Base-by-base conservation (phyloP, 2,888 invertebrate species). In the Nipponacmea schrenckii region DNA sequence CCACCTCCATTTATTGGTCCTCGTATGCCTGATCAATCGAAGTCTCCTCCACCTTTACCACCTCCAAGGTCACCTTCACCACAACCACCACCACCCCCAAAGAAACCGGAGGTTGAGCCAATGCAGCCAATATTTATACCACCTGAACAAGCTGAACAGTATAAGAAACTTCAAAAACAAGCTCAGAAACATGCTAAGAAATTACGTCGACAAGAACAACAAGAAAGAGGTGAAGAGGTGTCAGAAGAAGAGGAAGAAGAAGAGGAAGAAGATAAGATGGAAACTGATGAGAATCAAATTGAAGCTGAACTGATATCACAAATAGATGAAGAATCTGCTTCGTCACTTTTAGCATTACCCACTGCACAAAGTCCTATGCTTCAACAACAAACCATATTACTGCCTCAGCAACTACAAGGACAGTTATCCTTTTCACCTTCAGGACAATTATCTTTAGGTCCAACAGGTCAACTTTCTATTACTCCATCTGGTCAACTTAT, bases 141-240 rank as follows among this genome's bases (percentile, higher is more conserved):
- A 20, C 86, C 87, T 15, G 87, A 87, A 71, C 86, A 87, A 72
- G 84, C 79, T 46, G 87, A 86, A 67, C 84, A 83, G 74, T 88
- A 87, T 72, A 82, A 85, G 68, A 81, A 78, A 79, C 77, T 87
- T 26, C 85, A 85, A 92, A 70, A 96, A 89, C 78, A 96, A 91
- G 88, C 95, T 93, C 83, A 96, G 90, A 80, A 96, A 91, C 87
- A 96, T 89, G 80, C 96, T 94, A 81, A 95, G 90, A 88, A 95
- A 89, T 84, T 95, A 90, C 76, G 81, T 64, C 74, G 81, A 24
- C 78, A 96, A 89, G 85, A 96, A 91, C 84, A 83, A 68, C 78
- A 81, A 44, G 83, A 81, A 31, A 80, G 81, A 7, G 85, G 84
- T 62, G 83, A 84, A 71, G 80, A 83, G 26, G 80, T 81, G 50